Evolutionary conservation across 2,797 vertebrate genomes (phyloP).

Genomic region (Pipistrellus nathusii): DNA sequence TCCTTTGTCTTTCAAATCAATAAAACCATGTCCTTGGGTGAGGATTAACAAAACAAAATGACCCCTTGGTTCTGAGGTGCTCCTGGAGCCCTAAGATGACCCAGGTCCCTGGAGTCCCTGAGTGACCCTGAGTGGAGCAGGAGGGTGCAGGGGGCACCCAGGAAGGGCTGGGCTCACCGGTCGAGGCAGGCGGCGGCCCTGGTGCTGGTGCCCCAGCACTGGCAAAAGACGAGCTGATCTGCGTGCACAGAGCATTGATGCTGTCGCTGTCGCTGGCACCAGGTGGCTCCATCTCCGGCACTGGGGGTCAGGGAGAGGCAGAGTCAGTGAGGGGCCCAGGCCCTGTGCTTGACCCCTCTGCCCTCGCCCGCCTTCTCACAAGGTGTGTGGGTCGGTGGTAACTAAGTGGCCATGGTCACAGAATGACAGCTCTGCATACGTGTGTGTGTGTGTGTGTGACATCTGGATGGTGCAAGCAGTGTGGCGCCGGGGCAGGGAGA

Average conservation of each 20-base stretch:
- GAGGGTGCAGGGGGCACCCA: not conserved
- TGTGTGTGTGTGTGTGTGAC: not conserved
- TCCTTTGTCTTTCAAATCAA: not conserved
- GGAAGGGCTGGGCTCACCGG: conserved; percentile 49
- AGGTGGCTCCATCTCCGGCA: conserved; percentile 82
- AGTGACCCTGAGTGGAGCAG: no score
- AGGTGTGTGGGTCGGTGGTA: not conserved
- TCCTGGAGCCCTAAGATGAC: not conserved
- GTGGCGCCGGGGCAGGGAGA: not conserved
- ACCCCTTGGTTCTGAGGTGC: not conserved
- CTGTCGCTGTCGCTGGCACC: conserved; percentile 88
- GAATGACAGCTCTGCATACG: not conserved
- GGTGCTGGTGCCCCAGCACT: conserved; percentile 83
- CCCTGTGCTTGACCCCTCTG: not conserved
- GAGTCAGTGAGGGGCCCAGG: not conserved
- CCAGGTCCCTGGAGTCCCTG: not conserved
- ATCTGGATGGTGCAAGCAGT: not conserved
- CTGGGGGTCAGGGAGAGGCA: conserved; percentile 58
- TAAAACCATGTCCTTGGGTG: not conserved
- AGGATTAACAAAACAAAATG: not conserved
- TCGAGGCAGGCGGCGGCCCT: not conserved
- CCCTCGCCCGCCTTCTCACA: not conserved
- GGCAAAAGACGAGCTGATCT: conserved; percentile 93
- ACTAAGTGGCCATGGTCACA: not conserved
- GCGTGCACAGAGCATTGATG: conserved; percentile 92